These are phyloP conservation scores for Tokudaia muenninki DNA, from an alignment of 2,797 vertebrate genomes.

Conservation along the genomic window DNA sequence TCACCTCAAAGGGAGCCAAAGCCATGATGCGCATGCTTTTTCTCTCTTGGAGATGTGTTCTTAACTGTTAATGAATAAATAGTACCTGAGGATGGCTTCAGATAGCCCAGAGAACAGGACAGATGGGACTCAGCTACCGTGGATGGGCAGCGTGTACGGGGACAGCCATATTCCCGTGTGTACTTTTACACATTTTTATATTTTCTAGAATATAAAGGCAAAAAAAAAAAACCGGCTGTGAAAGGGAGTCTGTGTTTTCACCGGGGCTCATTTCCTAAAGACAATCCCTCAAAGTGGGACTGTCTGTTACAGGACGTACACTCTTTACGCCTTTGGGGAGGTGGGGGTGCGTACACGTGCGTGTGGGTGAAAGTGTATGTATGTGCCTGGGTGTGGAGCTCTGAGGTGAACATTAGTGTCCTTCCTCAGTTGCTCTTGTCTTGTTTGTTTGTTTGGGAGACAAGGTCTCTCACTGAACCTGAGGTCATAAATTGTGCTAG, in stretches of 20 bases:
- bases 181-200: background rate
- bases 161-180: background rate
- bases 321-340: accelerated
- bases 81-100: background rate
- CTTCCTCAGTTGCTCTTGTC: background rate
- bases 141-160: background rate
- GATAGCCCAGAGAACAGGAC: background rate
- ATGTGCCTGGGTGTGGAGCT: background rate
- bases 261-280: background rate
- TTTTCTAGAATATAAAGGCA: background rate
- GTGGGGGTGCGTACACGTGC: background rate
- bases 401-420: background rate
- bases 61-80: background rate
- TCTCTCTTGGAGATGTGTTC: background rate
- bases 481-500: background rate
- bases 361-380: background rate
- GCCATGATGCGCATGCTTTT: background rate
- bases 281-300: background rate
- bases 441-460: background rate
- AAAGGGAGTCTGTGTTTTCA: background rate
- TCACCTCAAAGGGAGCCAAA: background rate
- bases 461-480: background rate
- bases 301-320: background rate
- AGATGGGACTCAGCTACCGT: background rate
- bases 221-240: slow-evolving; percentile 14